These are phyloP conservation scores for Mythimna loreyi DNA, from an alignment of 2,888 invertebrate genomes.

Conservation along the genomic window DNA sequence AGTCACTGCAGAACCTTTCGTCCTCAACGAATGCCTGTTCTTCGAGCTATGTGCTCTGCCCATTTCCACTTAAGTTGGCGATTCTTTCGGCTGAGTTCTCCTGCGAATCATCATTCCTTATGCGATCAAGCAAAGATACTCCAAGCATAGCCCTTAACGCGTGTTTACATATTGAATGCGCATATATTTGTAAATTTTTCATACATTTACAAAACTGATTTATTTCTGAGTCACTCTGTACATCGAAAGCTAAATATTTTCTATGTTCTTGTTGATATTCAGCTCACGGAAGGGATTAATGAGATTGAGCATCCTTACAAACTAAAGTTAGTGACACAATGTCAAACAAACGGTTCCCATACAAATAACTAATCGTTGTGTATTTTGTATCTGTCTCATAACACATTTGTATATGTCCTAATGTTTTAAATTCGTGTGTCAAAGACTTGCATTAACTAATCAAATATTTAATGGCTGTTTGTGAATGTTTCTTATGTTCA, in stretches of 20 bases:
- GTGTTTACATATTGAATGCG: too few relatives aligned
- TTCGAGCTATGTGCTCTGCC: too few relatives aligned
- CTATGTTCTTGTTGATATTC: conserved; percentile 29
- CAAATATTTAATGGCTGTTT: conserved; percentile 45
- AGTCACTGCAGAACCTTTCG: too few relatives aligned
- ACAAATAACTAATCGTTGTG: conserved; percentile 70
- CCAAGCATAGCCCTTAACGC: too few relatives aligned
- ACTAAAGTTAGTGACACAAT: conserved; percentile 58
- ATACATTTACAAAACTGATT: too few relatives aligned
- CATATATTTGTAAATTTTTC: too few relatives aligned
- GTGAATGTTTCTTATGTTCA: conserved; percentile 40
- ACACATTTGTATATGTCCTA: conserved; percentile 47
- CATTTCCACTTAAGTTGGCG: too few relatives aligned
- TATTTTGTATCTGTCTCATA: conserved; percentile 65
- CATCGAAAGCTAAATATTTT: conserved; percentile 35
- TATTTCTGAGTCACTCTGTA: too few relatives aligned
- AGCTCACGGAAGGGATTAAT: conserved; percentile 41
- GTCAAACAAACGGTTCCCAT: conserved; percentile 72
- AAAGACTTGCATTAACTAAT: conserved; percentile 46
- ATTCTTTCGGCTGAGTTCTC: too few relatives aligned
- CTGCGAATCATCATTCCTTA: too few relatives aligned
- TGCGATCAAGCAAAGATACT: too few relatives aligned
- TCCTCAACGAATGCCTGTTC: too few relatives aligned
- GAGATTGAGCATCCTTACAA: conserved; percentile 53
- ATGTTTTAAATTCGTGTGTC: conserved; percentile 52